phyloP scores from a whole-genome alignment of 2,797 vertebrate species.

The Halcyon badia region DNA sequence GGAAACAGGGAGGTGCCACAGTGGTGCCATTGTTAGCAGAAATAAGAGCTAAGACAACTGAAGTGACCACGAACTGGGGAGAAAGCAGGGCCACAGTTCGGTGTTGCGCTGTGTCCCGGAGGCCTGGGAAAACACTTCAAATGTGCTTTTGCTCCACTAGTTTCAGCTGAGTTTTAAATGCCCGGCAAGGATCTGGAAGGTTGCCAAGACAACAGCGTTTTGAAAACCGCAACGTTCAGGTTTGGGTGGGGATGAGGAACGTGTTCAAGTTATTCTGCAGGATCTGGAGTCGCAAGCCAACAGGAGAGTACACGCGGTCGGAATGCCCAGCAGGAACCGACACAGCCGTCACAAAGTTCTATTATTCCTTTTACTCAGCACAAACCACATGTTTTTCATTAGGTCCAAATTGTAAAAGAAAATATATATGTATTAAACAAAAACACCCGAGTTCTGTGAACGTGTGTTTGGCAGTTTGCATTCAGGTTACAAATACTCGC shows the following conservation, averaged over 20 bases:
- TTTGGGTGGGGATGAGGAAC: slow-evolving; percentile 54
- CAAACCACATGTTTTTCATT: slow-evolving; percentile 63
- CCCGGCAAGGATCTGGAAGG: slow-evolving; percentile 34
- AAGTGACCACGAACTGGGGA: fast-evolving
- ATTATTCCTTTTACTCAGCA: slow-evolving; percentile 35
- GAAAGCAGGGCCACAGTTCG: background rate
- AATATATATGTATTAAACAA: slow-evolving; percentile 57
- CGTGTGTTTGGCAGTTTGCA: slow-evolving; percentile 25
- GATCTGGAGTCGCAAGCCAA: slow-evolving; percentile 8
- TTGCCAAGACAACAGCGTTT: background rate
- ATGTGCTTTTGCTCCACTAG: background rate
- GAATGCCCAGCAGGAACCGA: slow-evolving; percentile 43
- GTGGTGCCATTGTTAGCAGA: background rate
- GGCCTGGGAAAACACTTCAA: slow-evolving; percentile 14
- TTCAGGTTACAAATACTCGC: slow-evolving; percentile 1
- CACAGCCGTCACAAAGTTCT: background rate
- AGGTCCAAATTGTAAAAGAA: slow-evolving; percentile 62
- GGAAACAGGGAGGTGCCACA: background rate
- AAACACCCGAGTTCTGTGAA: slow-evolving; percentile 18
- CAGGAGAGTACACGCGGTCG: background rate
- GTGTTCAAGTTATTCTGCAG: background rate
- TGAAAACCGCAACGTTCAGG: slow-evolving; percentile 8
- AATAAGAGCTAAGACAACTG: background rate
- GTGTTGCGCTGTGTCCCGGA: background rate
- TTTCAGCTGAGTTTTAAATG: slow-evolving; percentile 27